Evolutionary conservation across 2,888 invertebrate genomes (phyloP).

Genomic region (Pecten maximus): DNA sequence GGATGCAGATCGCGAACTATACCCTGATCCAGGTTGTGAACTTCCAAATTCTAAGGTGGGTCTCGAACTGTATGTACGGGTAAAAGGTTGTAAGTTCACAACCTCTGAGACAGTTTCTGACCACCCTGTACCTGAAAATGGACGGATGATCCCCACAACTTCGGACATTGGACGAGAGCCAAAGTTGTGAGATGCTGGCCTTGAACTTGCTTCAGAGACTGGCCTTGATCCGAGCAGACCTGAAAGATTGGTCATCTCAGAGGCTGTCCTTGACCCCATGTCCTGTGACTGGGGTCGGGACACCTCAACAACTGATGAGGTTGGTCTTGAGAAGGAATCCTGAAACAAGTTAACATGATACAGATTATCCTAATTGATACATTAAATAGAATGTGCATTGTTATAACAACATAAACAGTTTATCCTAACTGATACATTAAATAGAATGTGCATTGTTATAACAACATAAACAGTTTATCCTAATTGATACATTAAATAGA

Average conservation of each 20-base stretch:
- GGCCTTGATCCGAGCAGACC: slow-evolving; percentile 57
- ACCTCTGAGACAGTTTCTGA: slow-evolving; percentile 52
- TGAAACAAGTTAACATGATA: slow-evolving; percentile 37
- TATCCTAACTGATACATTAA: too few relatives aligned
- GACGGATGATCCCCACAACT: slow-evolving; percentile 38
- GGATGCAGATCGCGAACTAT: slow-evolving; percentile 55
- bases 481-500: too few relatives aligned
- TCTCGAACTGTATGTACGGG: background rate
- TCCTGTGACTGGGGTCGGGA: slow-evolving; percentile 55
- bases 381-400: too few relatives aligned
- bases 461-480: too few relatives aligned
- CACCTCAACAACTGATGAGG: slow-evolving; percentile 52
- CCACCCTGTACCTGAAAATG: slow-evolving; percentile 48
- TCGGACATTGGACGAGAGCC: slow-evolving; percentile 46
- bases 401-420: too few relatives aligned
- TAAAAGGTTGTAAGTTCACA: slow-evolving; percentile 33
- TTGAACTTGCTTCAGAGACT: slow-evolving; percentile 60
- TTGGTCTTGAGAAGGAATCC: slow-evolving; percentile 51
- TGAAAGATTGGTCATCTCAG: slow-evolving; percentile 55
- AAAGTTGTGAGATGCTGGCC: slow-evolving; percentile 57
- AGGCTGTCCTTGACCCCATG: slow-evolving; percentile 57
- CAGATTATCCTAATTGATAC: too few relatives aligned
- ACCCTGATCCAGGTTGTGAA: slow-evolving; percentile 60
- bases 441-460: too few relatives aligned
- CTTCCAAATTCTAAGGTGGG: slow-evolving; percentile 47